Evolutionary conservation across 2,797 vertebrate genomes (phyloP).

Genomic region (Pagetopsis macropterus): DNA sequence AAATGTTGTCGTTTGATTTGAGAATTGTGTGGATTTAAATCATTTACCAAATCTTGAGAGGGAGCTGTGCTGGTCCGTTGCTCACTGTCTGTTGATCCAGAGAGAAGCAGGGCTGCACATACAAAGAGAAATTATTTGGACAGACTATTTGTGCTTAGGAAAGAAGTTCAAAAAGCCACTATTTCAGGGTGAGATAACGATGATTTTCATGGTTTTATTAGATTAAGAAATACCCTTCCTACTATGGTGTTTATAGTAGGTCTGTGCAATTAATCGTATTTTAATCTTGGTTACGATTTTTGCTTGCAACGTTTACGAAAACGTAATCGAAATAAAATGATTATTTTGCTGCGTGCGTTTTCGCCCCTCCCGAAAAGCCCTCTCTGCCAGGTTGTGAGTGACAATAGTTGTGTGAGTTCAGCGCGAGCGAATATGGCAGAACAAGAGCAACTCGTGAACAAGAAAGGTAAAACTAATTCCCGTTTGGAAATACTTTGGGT

Average conservation of each 20-base stretch:
- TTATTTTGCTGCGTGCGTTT: too few relatives aligned
- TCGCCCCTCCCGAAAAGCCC: too few relatives aligned
- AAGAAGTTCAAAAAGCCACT: neutral
- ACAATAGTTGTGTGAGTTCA: too few relatives aligned
- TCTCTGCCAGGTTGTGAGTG: too few relatives aligned
- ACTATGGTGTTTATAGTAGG: neutral
- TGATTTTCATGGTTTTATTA: neutral
- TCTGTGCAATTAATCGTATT: too few relatives aligned
- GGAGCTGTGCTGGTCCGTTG: neutral
- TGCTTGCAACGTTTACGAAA: too few relatives aligned
- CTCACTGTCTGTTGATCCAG: neutral
- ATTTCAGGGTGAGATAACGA: neutral
- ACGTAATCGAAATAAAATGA: too few relatives aligned
- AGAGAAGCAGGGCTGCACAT: slow-evolving; percentile 27
- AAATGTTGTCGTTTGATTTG: neutral
- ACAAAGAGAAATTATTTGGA: neutral
- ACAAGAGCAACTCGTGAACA: too few relatives aligned
- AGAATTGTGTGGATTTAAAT: neutral
- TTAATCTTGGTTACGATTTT: too few relatives aligned
- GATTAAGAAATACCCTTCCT: neutral
- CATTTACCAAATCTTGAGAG: slow-evolving; percentile 44
- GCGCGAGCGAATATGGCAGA: too few relatives aligned
- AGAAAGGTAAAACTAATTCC: too few relatives aligned
- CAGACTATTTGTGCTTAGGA: neutral
- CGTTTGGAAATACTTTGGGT: too few relatives aligned